Percentiles rank a stretch among this genome's conserved stretches.
phyloP scores from a whole-genome alignment of 2,888 invertebrate species.

The Synanthedon myopaeformis region DNA sequence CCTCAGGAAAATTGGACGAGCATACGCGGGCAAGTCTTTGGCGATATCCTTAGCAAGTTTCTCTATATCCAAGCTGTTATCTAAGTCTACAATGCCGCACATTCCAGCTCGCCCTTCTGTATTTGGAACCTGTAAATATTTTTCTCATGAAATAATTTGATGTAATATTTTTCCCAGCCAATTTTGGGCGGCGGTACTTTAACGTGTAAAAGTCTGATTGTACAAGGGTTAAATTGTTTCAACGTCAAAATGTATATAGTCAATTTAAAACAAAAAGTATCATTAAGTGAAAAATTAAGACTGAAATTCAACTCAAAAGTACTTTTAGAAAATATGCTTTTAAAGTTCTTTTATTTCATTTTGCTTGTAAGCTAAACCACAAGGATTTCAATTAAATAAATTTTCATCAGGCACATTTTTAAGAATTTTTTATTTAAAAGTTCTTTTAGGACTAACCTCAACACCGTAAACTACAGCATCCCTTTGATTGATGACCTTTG shows the following conservation, averaged over 20 bases:
- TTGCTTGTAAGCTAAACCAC: not conserved
- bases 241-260: no score
- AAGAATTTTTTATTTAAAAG: not conserved
- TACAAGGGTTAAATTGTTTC: no score
- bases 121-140: conserved; percentile 70
- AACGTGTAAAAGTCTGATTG: no score
- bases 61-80: conserved; percentile 75
- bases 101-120: conserved; percentile 94
- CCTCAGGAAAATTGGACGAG: conserved; percentile 91
- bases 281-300: no score
- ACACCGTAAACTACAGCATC: conserved; percentile 97
- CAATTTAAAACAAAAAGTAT: no score
- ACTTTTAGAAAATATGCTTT: no score
- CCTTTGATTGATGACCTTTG: conserved; percentile 84
- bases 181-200: no score
- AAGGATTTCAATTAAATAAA: not conserved
- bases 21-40: conserved; percentile 86
- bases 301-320: no score
- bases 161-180: no score
- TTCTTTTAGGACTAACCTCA: conserved; percentile 65
- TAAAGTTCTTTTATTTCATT: no score
- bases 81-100: conserved; percentile 91
- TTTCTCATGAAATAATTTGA: no score
- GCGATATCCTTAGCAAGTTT: conserved; percentile 73
- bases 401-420: no score